Evolutionary conservation across 92 coral and sea anemone genomes (phyloP).

Genomic region (Siderastrea siderea): DNA sequence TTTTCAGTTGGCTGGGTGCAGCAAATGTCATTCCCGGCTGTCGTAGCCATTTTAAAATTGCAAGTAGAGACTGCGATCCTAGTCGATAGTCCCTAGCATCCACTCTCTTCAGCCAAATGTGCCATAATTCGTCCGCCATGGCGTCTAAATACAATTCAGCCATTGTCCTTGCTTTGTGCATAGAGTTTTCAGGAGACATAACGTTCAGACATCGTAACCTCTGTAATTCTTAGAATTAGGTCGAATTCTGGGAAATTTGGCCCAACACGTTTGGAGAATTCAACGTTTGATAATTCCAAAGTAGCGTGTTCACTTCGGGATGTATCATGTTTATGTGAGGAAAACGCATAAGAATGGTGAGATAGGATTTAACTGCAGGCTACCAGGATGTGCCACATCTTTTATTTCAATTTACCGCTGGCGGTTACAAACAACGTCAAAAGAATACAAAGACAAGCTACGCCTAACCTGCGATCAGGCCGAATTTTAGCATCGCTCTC

Average conservation of each 20-base stretch:
- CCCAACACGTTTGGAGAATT: background rate
- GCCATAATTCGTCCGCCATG: background rate
- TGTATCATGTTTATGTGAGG: no score
- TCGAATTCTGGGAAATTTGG: constrained; percentile 2
- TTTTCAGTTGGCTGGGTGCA: background rate
- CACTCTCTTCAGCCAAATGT: background rate
- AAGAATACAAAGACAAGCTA: no score
- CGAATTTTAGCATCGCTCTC: no score
- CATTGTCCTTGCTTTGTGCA: background rate
- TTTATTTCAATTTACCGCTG: no score
- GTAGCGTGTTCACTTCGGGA: background rate
- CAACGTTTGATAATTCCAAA: background rate
- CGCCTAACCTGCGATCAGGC: no score
- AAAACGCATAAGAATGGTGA: no score
- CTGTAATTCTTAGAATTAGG: constrained; percentile 1
- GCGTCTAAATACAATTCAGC: background rate
- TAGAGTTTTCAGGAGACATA: background rate
- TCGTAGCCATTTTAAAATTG: background rate
- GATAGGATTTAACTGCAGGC: no score
- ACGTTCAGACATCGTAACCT: background rate
- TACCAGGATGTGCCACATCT: no score
- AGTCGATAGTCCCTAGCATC: background rate
- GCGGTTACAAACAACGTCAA: no score
- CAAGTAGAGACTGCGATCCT: background rate
- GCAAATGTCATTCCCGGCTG: background rate